Evolutionary conservation across 2,113 vertebrate species (phyloP).

Genomic region (Nicator chloris): DNA sequence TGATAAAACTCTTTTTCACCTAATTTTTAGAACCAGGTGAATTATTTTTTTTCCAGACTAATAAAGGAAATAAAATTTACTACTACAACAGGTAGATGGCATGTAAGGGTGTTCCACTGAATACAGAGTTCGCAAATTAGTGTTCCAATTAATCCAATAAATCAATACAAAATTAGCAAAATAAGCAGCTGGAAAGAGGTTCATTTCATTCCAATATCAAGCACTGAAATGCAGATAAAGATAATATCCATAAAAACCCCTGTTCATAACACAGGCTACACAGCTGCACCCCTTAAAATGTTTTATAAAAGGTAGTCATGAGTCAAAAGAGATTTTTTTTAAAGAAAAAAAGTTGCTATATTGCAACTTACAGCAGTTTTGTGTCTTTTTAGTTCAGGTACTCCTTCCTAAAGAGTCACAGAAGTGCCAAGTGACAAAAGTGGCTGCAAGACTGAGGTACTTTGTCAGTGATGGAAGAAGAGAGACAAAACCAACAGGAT

Average conservation of each 20-base stretch:
- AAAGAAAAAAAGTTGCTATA: background rate
- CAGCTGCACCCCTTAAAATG: background rate
- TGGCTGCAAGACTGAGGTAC: background rate
- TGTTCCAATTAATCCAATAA: background rate
- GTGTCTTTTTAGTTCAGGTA: background rate
- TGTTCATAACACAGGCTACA: background rate
- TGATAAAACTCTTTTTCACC: background rate
- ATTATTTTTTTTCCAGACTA: background rate
- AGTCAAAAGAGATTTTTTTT: background rate
- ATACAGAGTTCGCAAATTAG: background rate
- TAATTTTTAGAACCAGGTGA: background rate
- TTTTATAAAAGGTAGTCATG: background rate
- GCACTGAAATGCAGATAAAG: background rate
- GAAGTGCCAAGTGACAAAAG: background rate
- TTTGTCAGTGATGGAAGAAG: background rate
- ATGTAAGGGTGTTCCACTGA: background rate
- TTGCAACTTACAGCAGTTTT: background rate
- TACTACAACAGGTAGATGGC: background rate
- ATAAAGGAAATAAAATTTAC: background rate
- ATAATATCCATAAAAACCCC: background rate
- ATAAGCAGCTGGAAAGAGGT: background rate
- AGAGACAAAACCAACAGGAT: background rate
- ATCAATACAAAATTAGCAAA: background rate
- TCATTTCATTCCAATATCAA: background rate
- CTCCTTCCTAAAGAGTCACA: background rate